Conservation (phyloP, 2,888 invertebrate species). For the Pardosa pseudoannulata region DNA sequence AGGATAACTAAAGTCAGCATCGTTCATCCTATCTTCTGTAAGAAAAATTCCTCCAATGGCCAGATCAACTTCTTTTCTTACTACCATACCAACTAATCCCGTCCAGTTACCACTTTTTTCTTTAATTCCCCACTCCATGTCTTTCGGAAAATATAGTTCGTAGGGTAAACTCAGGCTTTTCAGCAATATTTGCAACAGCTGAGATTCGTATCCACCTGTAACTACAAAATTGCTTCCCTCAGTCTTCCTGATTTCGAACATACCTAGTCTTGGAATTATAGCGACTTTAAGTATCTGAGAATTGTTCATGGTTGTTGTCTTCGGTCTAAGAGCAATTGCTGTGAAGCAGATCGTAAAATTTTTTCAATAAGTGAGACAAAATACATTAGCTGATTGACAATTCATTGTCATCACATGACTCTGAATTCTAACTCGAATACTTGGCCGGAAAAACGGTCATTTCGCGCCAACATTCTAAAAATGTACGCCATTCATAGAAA, state of each 20-base stretch:
- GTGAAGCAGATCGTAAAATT: too few species aligned
- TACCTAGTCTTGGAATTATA: background rate
- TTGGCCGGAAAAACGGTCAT: too few species aligned
- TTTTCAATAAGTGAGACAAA: too few species aligned
- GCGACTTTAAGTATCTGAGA: background rate
- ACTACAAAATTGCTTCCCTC: background rate
- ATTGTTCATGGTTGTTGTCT: too few species aligned
- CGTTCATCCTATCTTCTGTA: background rate
- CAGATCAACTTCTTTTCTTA: background rate
- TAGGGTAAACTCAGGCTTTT: background rate
- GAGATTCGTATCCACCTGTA: background rate
- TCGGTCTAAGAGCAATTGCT: too few species aligned
- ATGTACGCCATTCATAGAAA: too few species aligned
- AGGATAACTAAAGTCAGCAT: constrained; percentile 18
- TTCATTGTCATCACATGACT: too few species aligned
- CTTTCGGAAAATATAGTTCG: background rate
- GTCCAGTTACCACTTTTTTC: background rate
- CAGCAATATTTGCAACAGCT: background rate
- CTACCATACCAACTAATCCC: background rate
- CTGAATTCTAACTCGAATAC: too few species aligned
- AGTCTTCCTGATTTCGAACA: background rate
- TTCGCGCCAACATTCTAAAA: too few species aligned
- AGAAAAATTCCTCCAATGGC: background rate
- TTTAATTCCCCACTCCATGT: background rate
- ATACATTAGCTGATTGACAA: too few species aligned